Evolutionary conservation across 2,888 invertebrate species (phyloP).

Genomic region (Oligia fasciuncula): DNA sequence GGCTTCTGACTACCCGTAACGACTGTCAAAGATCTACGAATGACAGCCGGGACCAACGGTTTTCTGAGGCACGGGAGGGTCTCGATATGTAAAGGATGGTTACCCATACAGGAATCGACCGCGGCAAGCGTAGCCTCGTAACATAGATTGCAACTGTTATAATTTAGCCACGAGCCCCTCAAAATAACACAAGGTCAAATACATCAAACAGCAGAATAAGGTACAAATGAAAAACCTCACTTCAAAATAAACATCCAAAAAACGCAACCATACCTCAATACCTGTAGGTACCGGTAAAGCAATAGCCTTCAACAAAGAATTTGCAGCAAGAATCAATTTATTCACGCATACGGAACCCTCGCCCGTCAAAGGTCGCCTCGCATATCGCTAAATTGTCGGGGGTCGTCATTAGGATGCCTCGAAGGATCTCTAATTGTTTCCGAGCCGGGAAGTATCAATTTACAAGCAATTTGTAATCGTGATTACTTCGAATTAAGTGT

Average conservation of each 20-base stretch:
- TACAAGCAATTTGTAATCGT: constrained; percentile 79
- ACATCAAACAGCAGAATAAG: not conserved
- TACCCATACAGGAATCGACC: too few relatives aligned
- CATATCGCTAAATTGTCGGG: constrained; percentile 63
- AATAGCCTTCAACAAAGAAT: constrained; percentile 44
- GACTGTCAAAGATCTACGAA: too few relatives aligned
- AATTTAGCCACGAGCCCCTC: too few relatives aligned
- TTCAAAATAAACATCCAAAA: not conserved
- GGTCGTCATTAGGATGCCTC: constrained; percentile 75
- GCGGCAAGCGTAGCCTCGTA: too few relatives aligned
- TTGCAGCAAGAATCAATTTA: constrained; percentile 59
- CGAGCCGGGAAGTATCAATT: constrained; percentile 81
- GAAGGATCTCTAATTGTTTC: constrained; percentile 82
- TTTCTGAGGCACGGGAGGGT: too few relatives aligned
- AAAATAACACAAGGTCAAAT: not conserved
- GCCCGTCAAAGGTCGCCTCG: constrained; percentile 61
- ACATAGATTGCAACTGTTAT: too few relatives aligned
- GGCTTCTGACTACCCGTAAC: too few relatives aligned
- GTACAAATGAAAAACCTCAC: not conserved
- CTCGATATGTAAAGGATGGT: too few relatives aligned
- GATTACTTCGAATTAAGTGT: constrained; percentile 59
- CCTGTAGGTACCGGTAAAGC: constrained; percentile 2
- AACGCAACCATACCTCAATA: constrained; percentile 1
- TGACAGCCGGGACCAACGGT: too few relatives aligned
- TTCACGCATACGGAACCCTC: constrained; percentile 45